Conservation (phyloP, 2,888 invertebrate species). For the Embidobia sp. region DNA sequence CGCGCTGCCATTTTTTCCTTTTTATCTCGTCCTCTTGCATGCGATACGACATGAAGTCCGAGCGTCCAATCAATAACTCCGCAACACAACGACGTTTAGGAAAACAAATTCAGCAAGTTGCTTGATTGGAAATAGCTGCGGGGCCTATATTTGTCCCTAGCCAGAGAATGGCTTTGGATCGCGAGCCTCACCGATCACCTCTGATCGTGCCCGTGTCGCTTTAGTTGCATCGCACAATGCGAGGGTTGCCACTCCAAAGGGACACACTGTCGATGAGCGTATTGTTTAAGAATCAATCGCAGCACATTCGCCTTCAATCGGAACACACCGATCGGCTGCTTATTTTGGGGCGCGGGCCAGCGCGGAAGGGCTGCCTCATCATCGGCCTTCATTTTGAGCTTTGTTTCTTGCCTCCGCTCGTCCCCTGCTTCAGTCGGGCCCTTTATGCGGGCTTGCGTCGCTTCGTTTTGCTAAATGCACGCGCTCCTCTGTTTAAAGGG, state of each 20-base stretch:
- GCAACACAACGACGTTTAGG: conserved; percentile 75
- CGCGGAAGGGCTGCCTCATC: too few species aligned
- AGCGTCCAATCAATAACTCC: conserved; percentile 77
- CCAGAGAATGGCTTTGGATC: conserved; percentile 65
- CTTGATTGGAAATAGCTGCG: conserved; percentile 73
- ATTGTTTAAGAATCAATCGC: conserved; percentile 77
- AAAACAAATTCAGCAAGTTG: conserved; percentile 75
- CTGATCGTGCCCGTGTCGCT: conserved; percentile 68
- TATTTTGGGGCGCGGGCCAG: too few species aligned
- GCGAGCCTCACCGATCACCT: conserved; percentile 40
- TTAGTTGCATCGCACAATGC: conserved; percentile 71
- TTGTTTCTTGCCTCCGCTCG: conserved; percentile 34
- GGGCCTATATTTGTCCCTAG: conserved; percentile 48
- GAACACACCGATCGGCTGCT: conserved; percentile 53
- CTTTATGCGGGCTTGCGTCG: conserved; percentile 14
- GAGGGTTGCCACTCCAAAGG: conserved; percentile 19
- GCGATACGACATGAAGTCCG: conserved; percentile 58
- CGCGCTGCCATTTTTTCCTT: conserved; percentile 47
- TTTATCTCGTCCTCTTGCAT: conserved; percentile 52
- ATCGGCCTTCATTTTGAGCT: conserved; percentile 22
- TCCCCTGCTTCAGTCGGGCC: background rate
- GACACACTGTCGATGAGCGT: conserved; percentile 69
- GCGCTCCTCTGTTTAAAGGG: conserved; percentile 39
- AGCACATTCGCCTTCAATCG: conserved; percentile 62
- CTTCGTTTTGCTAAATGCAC: conserved; percentile 42